Evolutionary conservation across 2,888 invertebrate genomes (phyloP), one percentile per base, ranked within the genome.

Genomic region (Drosophila emarginata): DNA sequence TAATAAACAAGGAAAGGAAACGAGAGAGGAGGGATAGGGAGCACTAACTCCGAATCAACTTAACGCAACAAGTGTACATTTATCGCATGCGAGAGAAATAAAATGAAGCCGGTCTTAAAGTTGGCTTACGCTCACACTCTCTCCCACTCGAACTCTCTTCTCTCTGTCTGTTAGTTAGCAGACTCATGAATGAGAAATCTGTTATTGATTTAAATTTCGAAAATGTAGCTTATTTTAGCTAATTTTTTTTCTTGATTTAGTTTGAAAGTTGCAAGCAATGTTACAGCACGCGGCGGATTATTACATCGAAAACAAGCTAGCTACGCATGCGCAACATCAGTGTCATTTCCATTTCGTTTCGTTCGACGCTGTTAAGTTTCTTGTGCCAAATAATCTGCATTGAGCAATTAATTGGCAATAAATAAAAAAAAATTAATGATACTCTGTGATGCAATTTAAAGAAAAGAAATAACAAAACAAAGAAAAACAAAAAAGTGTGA

Each of bases 311-410:
- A 18, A 45, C 26, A 65, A 23, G 66, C 56, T 51, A 32, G 59
- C 74, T 50, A 74, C 83, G 58, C 70, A 75, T 72, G 75, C 75
- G 80, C 72, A 77, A 65, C 57, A 23, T 36, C 26, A 52, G 21
- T 14, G 9, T 58, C 14, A 21, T 45, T 21, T 45, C 45, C 45
- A 45, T 45, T 45, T 21, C 45, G 45, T 21, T 45, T 45, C 45
- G 9, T 40, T 12, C 37, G 37, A 37, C 6, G 37, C 37, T n/a
- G n/a, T 37, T 37, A 37, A 37, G 40, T 7, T 9, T 45, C 45
- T 18, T 45, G 45, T 45, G 45, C 45, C 45, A 45, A 45, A 45
- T 45, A 45, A 45, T 45, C 18, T 45, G 32, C 59, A 72, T 63
- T 72, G 45, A 53, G 62, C 58, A 52, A 52, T 53, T 39, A 36